phyloP scores from a whole-genome alignment of 2,888 invertebrate genomes.

The Nomada lathburiana region DNA sequence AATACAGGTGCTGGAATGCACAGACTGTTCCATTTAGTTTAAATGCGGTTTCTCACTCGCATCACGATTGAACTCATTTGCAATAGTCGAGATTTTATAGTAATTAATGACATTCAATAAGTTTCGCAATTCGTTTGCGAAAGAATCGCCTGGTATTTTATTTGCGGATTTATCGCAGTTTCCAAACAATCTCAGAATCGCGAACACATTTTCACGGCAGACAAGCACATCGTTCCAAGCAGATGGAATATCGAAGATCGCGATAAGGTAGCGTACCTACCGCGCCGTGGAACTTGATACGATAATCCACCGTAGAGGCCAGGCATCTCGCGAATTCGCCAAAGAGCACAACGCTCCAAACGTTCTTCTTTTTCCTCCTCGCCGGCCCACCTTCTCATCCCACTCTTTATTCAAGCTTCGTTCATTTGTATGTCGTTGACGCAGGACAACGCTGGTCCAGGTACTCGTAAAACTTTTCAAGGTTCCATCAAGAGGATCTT shows the following conservation, averaged over 20 bases:
- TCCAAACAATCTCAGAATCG: conserved; percentile 45
- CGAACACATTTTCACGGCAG: conserved; percentile 45
- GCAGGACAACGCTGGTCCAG: conserved; percentile 34
- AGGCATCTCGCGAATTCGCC: conserved; percentile 71
- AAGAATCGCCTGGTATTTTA: conserved; percentile 1
- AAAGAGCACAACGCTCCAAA: conserved; percentile 58
- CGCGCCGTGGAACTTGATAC: conserved; percentile 78
- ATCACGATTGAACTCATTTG: too few species aligned
- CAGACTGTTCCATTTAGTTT: too few species aligned
- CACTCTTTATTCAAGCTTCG: conserved; percentile 7
- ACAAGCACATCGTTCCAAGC: conserved; percentile 50
- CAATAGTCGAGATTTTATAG: too few species aligned
- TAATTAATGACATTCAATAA: too few species aligned
- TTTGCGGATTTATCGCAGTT: not conserved
- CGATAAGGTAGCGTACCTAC: conserved; percentile 75
- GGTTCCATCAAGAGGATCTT: conserved; percentile 52
- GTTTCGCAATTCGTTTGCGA: too few species aligned
- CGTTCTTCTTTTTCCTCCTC: conserved; percentile 15
- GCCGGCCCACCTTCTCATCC: not conserved
- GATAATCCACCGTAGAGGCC: conserved; percentile 40
- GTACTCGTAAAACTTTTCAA: conserved; percentile 69
- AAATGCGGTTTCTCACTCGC: too few species aligned
- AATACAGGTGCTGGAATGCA: too few species aligned
- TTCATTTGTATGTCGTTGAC: conserved; percentile 56
- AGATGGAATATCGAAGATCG: conserved; percentile 80